These are phyloP conservation scores for Liopterus haemorrhoidalis DNA, from an alignment of 2,888 invertebrate species.

Conservation along the genomic window DNA sequence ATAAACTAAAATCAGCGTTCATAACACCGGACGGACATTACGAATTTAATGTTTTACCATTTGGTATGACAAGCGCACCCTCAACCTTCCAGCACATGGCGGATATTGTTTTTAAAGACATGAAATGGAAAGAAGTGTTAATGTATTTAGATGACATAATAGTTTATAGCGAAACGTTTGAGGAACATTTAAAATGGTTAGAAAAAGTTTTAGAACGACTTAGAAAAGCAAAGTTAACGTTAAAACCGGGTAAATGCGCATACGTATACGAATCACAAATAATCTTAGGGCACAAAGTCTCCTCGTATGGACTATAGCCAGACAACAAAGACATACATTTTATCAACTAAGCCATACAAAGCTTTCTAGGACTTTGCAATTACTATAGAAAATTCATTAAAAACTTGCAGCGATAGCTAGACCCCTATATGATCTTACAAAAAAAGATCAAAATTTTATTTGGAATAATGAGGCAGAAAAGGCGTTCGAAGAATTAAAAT, in stretches of 20 bases:
- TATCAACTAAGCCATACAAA: conserved; percentile 15
- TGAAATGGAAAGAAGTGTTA: conserved; percentile 7
- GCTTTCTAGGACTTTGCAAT: conserved; percentile 20
- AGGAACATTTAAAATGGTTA: conserved; percentile 1
- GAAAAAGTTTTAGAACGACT: too few species aligned
- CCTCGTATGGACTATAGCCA: conserved; percentile 12
- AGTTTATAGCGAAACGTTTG: conserved; percentile 3
- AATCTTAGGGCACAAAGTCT: conserved; percentile 19
- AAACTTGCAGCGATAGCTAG: conserved; percentile 8
- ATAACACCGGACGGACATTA: conserved; percentile 3
- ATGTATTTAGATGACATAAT: conserved; percentile 2
- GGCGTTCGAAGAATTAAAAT: conserved; percentile 10
- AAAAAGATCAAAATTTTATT: conserved; percentile 14
- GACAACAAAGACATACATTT: conserved; percentile 20
- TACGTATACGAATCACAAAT: conserved; percentile 17
- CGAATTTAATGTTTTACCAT: conserved; percentile 1
- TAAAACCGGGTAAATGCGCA: conserved; percentile 14
- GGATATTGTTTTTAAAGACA: conserved; percentile 4
- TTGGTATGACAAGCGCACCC: neutral
- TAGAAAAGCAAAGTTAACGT: conserved; percentile 1
- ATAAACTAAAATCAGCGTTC: conserved; percentile 1
- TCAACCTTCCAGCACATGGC: neutral
- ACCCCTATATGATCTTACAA: conserved; percentile 18
- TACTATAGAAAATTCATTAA: conserved; percentile 7
- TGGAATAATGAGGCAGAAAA: conserved; percentile 9